Percentiles rank a stretch among this genome's conserved stretches.
These are phyloP conservation scores for Cistogaster globosa DNA, from an alignment of 2,888 invertebrate species.

Conservation along the genomic window DNA sequence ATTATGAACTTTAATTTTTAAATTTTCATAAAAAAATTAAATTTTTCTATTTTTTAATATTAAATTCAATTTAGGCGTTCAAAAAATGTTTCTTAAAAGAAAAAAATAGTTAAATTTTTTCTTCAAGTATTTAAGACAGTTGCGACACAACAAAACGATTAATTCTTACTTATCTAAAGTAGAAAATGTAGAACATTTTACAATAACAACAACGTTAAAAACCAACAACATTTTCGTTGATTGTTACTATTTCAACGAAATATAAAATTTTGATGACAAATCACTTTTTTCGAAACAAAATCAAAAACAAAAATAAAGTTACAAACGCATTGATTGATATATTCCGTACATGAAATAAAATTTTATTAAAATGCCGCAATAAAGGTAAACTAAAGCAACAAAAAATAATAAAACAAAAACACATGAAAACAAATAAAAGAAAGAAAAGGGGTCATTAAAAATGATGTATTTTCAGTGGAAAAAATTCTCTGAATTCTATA, in stretches of 20 bases:
- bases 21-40: too few species aligned
- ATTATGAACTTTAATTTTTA: too few species aligned
- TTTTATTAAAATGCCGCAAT: constrained; percentile 57
- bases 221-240: constrained; percentile 13
- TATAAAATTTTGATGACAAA: constrained; percentile 62
- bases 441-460: constrained; percentile 27
- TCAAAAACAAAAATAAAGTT: constrained; percentile 5
- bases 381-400: constrained; percentile 37
- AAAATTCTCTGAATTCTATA: not conserved
- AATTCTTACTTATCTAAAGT: constrained; percentile 64
- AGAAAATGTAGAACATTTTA: constrained; percentile 44
- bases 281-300: constrained; percentile 50
- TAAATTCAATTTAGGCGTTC: not conserved
- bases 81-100: too few species aligned
- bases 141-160: constrained; percentile 31
- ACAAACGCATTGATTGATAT: constrained; percentile 60
- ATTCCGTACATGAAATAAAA: constrained; percentile 55
- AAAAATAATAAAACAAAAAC: not conserved
- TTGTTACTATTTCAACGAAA: constrained; percentile 37
- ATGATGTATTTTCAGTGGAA: not conserved
- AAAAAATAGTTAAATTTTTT: not conserved
- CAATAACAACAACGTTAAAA: not conserved
- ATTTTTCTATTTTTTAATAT: too few species aligned
- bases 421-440: not conserved
- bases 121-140: not conserved